Conservation (phyloP, 2,797 vertebrate genomes). For the Paedocypris micromegethes region DNA sequence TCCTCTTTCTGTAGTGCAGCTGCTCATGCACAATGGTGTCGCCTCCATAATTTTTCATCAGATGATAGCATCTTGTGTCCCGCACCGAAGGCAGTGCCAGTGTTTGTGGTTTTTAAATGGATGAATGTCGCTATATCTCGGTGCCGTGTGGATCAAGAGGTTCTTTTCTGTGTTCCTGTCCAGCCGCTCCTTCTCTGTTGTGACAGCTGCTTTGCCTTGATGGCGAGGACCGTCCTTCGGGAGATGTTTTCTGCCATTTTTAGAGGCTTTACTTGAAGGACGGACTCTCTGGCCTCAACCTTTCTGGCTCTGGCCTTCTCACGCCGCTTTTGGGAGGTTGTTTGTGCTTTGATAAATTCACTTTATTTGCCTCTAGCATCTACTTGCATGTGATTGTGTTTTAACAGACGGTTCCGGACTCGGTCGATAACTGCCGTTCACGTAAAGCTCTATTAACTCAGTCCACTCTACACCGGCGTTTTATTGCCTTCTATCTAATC, state of each 20-base stretch:
- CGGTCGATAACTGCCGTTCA: slow-evolving; percentile 12
- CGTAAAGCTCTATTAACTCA: slow-evolving; percentile 39
- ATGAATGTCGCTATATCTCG: not conserved
- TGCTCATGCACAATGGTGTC: no score
- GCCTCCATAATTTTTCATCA: no score
- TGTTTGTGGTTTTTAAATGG: no score
- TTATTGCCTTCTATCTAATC: slow-evolving; percentile 38
- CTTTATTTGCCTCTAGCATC: no score
- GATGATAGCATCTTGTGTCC: no score
- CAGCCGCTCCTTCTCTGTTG: slow-evolving; percentile 51
- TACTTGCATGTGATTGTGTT: no score
- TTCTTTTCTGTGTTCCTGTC: slow-evolving; percentile 2
- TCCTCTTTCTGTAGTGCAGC: no score
- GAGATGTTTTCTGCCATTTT: slow-evolving; percentile 52
- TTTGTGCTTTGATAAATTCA: no score
- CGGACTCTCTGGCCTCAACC: not conserved
- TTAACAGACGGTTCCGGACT: no score
- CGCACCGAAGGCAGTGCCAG: no score
- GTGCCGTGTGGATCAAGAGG: not conserved
- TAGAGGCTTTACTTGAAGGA: slow-evolving; percentile 49
- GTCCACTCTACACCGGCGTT: slow-evolving; percentile 23
- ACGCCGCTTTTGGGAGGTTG: not conserved
- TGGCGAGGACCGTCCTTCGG: slow-evolving; percentile 49
- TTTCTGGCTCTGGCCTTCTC: slow-evolving; percentile 8
- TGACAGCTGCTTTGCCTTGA: slow-evolving; percentile 60